Conservation (phyloP, 1,140 invertebrate genomes). For the Chrysopa pallens region DNA sequence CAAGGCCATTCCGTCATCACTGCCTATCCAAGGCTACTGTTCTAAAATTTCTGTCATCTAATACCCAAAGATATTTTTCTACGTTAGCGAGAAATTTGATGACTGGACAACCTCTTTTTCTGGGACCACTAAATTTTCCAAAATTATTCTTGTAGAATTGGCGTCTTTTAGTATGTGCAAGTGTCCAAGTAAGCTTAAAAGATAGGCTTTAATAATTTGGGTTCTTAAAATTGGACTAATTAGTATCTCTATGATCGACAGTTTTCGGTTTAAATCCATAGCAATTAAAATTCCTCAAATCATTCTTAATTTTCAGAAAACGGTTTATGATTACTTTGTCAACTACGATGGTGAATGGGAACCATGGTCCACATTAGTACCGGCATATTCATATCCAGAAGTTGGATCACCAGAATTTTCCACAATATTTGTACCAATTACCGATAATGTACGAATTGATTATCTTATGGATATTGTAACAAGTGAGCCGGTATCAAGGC, state of each 20-base stretch:
- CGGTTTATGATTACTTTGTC: conserved; percentile 81
- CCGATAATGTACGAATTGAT: conserved; percentile 85
- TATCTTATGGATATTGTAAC: conserved; percentile 78
- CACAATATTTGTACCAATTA: conserved; percentile 80
- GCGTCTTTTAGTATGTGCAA: not conserved
- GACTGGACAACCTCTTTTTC: no score
- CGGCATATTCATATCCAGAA: conserved; percentile 75
- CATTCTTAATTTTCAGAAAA: conserved; percentile 24
- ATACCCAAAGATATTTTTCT: no score
- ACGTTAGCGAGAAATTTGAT: no score
- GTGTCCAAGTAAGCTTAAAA: not conserved
- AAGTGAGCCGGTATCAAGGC: conserved; percentile 51
- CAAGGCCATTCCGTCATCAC: no score
- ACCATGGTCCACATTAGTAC: conserved; percentile 69
- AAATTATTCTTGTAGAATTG: no score
- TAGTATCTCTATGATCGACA: conserved; percentile 15
- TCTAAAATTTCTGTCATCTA: no score
- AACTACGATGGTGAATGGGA: conserved; percentile 74
- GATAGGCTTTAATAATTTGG: not conserved
- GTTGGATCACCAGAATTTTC: conserved; percentile 73
- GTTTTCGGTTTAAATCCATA: no score
- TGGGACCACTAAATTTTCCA: no score
- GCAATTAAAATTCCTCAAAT: no score
- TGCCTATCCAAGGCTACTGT: no score
- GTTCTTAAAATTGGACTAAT: conserved; percentile 1